These are phyloP conservation scores for Tiliacea aurago DNA, from an alignment of 2,888 invertebrate species.

Conservation along the genomic window DNA sequence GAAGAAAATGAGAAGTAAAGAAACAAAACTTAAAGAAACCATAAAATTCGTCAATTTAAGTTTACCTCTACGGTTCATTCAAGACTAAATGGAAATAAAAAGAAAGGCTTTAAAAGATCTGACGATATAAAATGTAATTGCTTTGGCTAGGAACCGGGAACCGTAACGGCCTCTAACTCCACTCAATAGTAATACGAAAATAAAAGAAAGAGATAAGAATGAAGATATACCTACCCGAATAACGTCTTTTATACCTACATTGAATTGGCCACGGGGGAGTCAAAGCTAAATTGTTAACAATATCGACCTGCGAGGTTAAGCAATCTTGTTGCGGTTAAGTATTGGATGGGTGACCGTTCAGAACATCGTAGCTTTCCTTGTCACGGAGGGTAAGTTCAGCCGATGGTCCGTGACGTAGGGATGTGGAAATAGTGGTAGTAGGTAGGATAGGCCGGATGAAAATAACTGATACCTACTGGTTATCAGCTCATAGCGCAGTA, in stretches of 20 bases:
- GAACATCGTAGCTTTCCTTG: neutral
- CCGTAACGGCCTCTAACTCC: constrained; percentile 53
- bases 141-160: constrained; percentile 56
- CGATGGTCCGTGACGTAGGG: neutral
- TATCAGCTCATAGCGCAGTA: neutral
- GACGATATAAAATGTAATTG: constrained; percentile 60
- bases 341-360: constrained; percentile 11
- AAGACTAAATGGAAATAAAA: constrained; percentile 54
- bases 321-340: constrained; percentile 9
- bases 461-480: neutral
- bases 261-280: constrained; percentile 39
- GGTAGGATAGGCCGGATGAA: neutral
- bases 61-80: constrained; percentile 41
- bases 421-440: constrained; percentile 1
- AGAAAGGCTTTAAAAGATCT: constrained; percentile 58
- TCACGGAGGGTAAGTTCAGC: neutral
- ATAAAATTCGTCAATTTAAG: constrained; percentile 41
- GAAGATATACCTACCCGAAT: constrained; percentile 45
- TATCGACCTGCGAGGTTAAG: constrained; percentile 31
- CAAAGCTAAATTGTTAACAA: constrained; percentile 31
- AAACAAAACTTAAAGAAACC: constrained; percentile 10
- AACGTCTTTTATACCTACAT: constrained; percentile 37
- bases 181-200: constrained; percentile 59
- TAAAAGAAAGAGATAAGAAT: constrained; percentile 55
- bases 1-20: neutral